Evolutionary conservation across 2,888 invertebrate genomes (phyloP).

Genomic region (Apomyelois bistriatella): DNA sequence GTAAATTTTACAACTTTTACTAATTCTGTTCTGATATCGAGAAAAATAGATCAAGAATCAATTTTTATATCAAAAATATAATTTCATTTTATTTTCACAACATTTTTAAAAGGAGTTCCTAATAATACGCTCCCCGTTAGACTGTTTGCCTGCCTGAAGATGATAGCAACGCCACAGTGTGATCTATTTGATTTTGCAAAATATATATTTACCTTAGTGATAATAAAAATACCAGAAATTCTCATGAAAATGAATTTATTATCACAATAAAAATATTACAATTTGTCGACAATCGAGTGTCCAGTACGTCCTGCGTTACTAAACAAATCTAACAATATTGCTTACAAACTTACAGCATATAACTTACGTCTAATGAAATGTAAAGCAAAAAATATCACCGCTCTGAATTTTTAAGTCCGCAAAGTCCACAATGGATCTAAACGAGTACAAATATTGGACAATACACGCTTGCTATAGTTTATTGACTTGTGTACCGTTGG

Average conservation of each 20-base stretch:
- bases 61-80: too few species aligned
- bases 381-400: conserved; percentile 52
- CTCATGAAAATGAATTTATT: conserved; percentile 36
- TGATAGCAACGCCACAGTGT: too few species aligned
- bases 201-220: too few species aligned
- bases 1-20: too few species aligned
- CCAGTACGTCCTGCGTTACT: conserved; percentile 38
- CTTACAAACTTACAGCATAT: conserved; percentile 21
- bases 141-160: too few species aligned
- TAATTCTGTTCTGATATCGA: too few species aligned
- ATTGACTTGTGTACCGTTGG: conserved; percentile 72
- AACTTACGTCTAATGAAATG: conserved; percentile 26
- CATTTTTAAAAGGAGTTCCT: too few species aligned
- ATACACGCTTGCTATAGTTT: conserved; percentile 60
- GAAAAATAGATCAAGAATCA: too few species aligned
- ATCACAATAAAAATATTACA: conserved; percentile 31
- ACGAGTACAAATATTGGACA: conserved; percentile 48
- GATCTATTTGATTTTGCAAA: too few species aligned
- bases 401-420: conserved; percentile 56
- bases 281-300: conserved; percentile 48
- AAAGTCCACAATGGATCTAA: conserved; percentile 45
- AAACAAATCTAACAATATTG: conserved; percentile 20
- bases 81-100: too few species aligned
- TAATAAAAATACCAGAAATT: neutral
- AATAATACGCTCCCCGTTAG: too few species aligned